A percentile compares a stretch with the other conserved stretches of the same genome.
Evolutionary conservation across 2,888 invertebrate species (phyloP).

Genomic region (Boloria euphrosyne): DNA sequence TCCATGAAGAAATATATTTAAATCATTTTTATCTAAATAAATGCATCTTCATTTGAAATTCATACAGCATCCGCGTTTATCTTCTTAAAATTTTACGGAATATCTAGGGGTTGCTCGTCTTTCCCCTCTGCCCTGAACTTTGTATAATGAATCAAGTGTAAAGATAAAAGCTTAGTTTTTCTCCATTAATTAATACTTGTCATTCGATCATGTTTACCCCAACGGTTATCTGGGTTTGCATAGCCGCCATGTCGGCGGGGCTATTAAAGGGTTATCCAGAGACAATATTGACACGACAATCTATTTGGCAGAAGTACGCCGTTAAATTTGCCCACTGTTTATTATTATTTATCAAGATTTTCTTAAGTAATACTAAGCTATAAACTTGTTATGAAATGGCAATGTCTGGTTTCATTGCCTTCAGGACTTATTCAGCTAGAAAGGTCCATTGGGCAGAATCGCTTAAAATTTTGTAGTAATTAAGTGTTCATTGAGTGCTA

Average conservation of each 20-base stretch:
- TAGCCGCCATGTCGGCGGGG: constrained; percentile 46
- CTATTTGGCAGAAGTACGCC: constrained; percentile 46
- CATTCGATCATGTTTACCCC: constrained; percentile 61
- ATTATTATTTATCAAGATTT: background rate
- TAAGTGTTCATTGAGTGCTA: too few relatives aligned
- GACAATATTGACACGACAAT: constrained; percentile 46
- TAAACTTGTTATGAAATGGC: background rate
- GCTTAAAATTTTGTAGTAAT: too few relatives aligned
- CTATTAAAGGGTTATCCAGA: constrained; percentile 46
- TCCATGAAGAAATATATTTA: too few relatives aligned
- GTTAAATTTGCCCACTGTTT: constrained; percentile 26
- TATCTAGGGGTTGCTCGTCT: background rate
- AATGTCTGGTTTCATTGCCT: too few relatives aligned
- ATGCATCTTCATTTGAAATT: too few relatives aligned
- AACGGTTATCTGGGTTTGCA: constrained; percentile 45
- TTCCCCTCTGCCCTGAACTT: background rate
- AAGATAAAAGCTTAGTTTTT: constrained; percentile 33
- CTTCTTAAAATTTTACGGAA: background rate
- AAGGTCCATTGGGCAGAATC: too few relatives aligned
- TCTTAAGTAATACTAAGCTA: background rate
- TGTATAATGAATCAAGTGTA: constrained; percentile 27
- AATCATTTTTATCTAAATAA: too few relatives aligned
- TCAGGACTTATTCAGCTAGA: too few relatives aligned
- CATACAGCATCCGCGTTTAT: background rate
- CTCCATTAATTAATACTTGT: constrained; percentile 66